Conservation (phyloP, 2,888 invertebrate species). For the Eumerus sabulonum region DNA sequence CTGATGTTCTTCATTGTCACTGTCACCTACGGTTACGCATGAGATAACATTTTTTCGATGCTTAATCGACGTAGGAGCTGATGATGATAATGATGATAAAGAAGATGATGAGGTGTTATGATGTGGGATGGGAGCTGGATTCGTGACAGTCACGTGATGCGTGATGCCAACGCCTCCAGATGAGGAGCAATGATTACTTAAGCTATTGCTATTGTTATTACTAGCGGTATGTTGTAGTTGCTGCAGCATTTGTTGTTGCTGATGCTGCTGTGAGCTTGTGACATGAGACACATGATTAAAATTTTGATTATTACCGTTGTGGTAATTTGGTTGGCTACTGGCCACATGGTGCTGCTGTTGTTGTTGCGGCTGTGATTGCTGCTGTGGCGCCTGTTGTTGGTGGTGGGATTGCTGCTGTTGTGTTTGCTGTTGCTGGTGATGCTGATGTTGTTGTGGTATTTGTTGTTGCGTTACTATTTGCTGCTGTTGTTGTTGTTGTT, state of each 20-base stretch:
- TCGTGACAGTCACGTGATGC: conserved; percentile 64
- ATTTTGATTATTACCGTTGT: conserved; percentile 67
- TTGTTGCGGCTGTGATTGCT: conserved; percentile 70
- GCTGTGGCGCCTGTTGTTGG: conserved; percentile 58
- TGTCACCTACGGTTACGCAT: conserved; percentile 88
- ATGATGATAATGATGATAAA: conserved; percentile 42
- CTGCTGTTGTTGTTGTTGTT: conserved; percentile 41
- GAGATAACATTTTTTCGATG: conserved; percentile 87
- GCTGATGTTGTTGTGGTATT: conserved; percentile 61
- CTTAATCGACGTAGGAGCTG: conserved; percentile 70
- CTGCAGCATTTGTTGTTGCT: conserved; percentile 68
- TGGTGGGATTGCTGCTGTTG: conserved; percentile 64
- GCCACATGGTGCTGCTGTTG: conserved; percentile 70
- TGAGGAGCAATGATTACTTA: conserved; percentile 70
- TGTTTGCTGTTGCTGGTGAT: conserved; percentile 70
- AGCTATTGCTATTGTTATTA: conserved; percentile 62
- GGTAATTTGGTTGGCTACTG: conserved; percentile 63
- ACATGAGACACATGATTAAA: conserved; percentile 64
- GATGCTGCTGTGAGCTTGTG: conserved; percentile 61
- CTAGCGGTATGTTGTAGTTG: conserved; percentile 53
- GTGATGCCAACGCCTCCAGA: conserved; percentile 65
- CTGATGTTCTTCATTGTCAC: conserved; percentile 85
- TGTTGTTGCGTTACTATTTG: conserved; percentile 64
- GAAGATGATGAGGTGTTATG: conserved; percentile 62
- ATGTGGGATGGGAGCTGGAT: conserved; percentile 57